Percentiles rank a stretch among this genome's conserved stretches.
phyloP scores from a whole-genome alignment of 2,888 invertebrate genomes.

The Himalopsyche anomala region DNA sequence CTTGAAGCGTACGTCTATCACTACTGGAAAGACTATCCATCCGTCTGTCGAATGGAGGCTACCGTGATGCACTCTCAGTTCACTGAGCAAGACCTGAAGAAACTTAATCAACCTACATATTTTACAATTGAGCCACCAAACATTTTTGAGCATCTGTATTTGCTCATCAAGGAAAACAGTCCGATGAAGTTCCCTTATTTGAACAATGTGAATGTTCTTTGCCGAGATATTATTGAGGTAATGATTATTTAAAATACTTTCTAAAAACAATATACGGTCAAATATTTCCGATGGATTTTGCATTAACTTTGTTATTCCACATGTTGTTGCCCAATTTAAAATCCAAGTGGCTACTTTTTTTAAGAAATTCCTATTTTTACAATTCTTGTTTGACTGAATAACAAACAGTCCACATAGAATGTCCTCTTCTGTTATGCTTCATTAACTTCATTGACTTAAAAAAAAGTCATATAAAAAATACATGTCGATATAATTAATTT shows the following conservation, averaged over 20 bases:
- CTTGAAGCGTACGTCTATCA: conserved; percentile 84
- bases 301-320: too few relatives aligned
- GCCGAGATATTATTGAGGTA: conserved; percentile 86
- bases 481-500: conserved; percentile 68
- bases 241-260: conserved; percentile 65
- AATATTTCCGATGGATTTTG: too few relatives aligned
- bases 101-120: conserved; percentile 79
- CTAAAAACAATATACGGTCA: neutral
- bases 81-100: conserved; percentile 76
- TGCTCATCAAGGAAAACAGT: conserved; percentile 78
- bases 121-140: conserved; percentile 81
- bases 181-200: conserved; percentile 84
- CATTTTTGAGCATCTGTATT: conserved; percentile 84
- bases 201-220: conserved; percentile 83
- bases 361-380: too few relatives aligned
- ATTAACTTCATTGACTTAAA: too few relatives aligned
- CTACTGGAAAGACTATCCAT: conserved; percentile 92
- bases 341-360: too few relatives aligned
- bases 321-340: too few relatives aligned
- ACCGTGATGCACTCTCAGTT: conserved; percentile 75
- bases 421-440: too few relatives aligned
- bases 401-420: too few relatives aligned
- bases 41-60: conserved; percentile 74
- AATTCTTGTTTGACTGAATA: too few relatives aligned
- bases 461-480: neutral